Conservation (phyloP, 2,113 vertebrate species). For the Steatornis caripensis region DNA sequence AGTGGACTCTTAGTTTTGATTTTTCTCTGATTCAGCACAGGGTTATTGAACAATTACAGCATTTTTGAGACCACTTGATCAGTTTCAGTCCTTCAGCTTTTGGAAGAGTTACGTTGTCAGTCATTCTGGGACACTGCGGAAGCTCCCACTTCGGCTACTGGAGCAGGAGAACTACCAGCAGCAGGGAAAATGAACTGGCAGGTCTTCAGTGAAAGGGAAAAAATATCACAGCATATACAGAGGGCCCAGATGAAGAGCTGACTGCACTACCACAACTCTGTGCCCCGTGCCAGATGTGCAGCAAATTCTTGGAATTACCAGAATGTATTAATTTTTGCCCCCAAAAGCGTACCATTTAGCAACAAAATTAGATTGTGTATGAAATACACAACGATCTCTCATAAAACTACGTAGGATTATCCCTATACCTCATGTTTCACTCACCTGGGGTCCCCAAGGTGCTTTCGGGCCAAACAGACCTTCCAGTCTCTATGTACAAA, state of each 20-base stretch:
- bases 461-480: background rate
- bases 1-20: no score
- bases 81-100: background rate
- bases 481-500: background rate
- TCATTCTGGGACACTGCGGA: background rate
- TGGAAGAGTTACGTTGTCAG: background rate
- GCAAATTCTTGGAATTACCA: background rate
- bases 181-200: background rate
- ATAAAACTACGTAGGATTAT: background rate
- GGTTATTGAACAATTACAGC: background rate
- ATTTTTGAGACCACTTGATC: background rate
- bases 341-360: background rate
- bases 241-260: background rate
- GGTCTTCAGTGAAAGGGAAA: background rate
- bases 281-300: background rate
- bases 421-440: background rate
- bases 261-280: background rate
- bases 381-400: background rate
- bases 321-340: background rate
- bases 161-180: background rate
- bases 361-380: background rate
- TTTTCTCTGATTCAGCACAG: background rate
- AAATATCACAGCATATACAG: background rate
- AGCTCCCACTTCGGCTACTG: background rate
- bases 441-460: background rate